A percentile compares a stretch with the other conserved stretches of the same genome.
phyloP scores from a whole-genome alignment of 2,888 invertebrate species.

The Macrophya annulata region DNA sequence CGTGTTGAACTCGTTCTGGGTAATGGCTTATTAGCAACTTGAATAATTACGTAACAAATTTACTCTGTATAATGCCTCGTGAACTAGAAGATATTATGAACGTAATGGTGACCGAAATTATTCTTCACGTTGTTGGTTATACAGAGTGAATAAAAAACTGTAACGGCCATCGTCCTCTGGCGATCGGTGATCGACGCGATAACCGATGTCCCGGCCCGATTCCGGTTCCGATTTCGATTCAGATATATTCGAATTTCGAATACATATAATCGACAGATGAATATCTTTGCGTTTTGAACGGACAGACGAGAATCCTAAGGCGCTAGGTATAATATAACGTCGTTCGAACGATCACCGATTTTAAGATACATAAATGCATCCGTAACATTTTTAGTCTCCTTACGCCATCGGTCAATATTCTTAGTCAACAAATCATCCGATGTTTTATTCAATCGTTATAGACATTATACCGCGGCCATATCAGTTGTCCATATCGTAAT shows the following conservation, averaged over 20 bases:
- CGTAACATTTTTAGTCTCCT: constrained; percentile 62
- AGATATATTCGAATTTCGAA: constrained; percentile 62
- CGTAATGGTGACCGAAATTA: constrained; percentile 43
- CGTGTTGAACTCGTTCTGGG: not conserved
- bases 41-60: constrained; percentile 13
- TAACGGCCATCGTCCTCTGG: constrained; percentile 56
- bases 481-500: constrained; percentile 61
- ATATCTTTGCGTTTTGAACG: constrained; percentile 55
- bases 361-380: constrained; percentile 76
- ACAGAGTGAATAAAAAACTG: constrained; percentile 58
- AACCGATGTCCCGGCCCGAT: constrained; percentile 53
- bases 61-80: not conserved
- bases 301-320: constrained; percentile 68
- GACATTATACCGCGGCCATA: constrained; percentile 74
- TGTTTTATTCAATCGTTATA: constrained; percentile 60
- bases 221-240: constrained; percentile 39
- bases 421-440: constrained; percentile 54
- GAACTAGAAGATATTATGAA: not conserved
- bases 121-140: constrained; percentile 59
- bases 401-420: constrained; percentile 56
- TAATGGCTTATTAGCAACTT: not conserved
- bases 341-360: constrained; percentile 52
- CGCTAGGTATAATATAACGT: constrained; percentile 50
- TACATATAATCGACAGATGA: constrained; percentile 58
- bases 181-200: constrained; percentile 55